Conservation (phyloP, 2,888 invertebrate genomes). For the Drosophila flavopinicola region DNA sequence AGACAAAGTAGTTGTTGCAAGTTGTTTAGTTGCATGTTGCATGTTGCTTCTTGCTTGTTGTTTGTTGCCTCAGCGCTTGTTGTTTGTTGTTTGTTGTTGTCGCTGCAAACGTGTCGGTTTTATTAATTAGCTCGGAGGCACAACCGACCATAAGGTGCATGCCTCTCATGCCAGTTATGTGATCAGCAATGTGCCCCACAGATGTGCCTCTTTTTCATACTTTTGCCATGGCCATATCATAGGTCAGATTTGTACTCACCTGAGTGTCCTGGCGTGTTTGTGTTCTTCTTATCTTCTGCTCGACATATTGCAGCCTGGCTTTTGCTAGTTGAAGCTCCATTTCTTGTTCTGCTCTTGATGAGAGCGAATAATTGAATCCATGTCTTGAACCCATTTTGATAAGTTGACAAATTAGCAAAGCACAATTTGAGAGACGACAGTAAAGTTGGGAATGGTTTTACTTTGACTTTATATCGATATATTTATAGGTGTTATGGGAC, state of each 20-base stretch:
- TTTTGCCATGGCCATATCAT: slow-evolving; percentile 15
- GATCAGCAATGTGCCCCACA: slow-evolving; percentile 37
- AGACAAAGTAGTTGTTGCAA: slow-evolving; percentile 70
- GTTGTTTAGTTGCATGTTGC: slow-evolving; percentile 10
- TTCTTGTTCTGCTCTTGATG: too few relatives aligned
- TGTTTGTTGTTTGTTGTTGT: slow-evolving; percentile 6
- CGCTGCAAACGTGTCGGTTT: slow-evolving; percentile 61
- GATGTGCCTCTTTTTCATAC: slow-evolving; percentile 6
- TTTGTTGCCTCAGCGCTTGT: slow-evolving; percentile 17
- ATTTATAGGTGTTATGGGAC: too few relatives aligned
- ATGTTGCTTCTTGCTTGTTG: slow-evolving; percentile 17
- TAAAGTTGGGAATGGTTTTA: too few relatives aligned
- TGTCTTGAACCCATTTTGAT: not conserved
- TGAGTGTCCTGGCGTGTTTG: too few relatives aligned
- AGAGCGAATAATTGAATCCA: too few relatives aligned
- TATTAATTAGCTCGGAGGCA: slow-evolving; percentile 65
- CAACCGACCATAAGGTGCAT: slow-evolving; percentile 42
- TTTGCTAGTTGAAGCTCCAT: too few relatives aligned
- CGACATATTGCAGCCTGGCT: too few relatives aligned
- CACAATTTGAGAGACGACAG: too few relatives aligned
- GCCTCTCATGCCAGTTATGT: slow-evolving; percentile 44
- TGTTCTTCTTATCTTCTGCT: too few relatives aligned
- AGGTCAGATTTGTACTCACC: too few relatives aligned
- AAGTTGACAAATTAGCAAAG: too few relatives aligned
- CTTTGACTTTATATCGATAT: not conserved